Conservation (phyloP, 2,113 vertebrate species). For the Toxotes chatareus region DNA sequence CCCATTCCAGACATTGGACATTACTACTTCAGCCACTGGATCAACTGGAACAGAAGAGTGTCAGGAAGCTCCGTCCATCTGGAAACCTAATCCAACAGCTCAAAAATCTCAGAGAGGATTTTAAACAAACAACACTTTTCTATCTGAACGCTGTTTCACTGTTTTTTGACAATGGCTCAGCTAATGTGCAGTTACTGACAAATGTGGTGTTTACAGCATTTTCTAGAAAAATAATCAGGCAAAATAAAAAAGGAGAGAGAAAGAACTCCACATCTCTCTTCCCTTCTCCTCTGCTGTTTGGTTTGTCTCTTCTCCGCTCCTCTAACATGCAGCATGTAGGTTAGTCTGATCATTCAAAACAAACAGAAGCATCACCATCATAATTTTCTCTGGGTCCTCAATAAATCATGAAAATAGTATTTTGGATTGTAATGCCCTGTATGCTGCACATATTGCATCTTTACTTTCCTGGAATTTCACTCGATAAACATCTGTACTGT, state of each 20-base stretch:
- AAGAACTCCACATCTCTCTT: fast-evolving
- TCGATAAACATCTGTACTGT: conserved; percentile 11
- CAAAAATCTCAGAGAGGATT: not conserved
- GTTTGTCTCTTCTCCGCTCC: conserved; percentile 54
- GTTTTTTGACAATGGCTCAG: conserved; percentile 27
- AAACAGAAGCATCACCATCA: conserved; percentile 29
- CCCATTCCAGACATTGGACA: not conserved
- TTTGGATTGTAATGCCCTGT: conserved; percentile 78
- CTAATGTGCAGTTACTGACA: conserved; percentile 42
- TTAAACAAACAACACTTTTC: conserved; percentile 16
- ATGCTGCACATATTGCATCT: conserved; percentile 61
- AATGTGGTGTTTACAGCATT: conserved; percentile 48
- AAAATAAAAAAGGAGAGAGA: conserved; percentile 19
- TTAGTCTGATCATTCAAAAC: conserved; percentile 51
- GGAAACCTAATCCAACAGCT: conserved; percentile 1
- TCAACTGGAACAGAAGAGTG: not conserved
- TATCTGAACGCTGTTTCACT: not conserved
- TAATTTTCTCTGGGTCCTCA: conserved; percentile 36
- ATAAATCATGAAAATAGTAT: conserved; percentile 51
- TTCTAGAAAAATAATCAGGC: not conserved
- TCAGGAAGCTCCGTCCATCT: conserved; percentile 9
- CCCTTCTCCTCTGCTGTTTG: conserved; percentile 48
- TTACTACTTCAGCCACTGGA: conserved; percentile 7
- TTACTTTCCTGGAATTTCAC: conserved; percentile 47
- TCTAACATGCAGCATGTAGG: conserved; percentile 66